phyloP scores from a whole-genome alignment of 1,140 invertebrate species.

The Eurosta solidaginis region DNA sequence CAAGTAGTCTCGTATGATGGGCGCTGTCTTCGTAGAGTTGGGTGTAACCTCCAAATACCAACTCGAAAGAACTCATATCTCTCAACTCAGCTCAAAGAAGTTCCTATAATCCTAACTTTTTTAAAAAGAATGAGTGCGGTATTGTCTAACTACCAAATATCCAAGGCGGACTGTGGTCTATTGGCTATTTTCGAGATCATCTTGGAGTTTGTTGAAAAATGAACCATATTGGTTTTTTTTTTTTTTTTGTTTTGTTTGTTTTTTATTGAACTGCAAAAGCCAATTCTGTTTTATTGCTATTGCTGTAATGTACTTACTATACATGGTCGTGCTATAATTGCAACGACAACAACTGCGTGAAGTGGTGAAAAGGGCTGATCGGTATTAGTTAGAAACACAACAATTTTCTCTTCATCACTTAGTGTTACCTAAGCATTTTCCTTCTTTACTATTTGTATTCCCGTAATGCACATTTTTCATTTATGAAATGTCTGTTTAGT shows the following conservation, averaged over 20 bases:
- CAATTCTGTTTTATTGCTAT: background rate
- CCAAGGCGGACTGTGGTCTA: too few species aligned
- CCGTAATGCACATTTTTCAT: background rate
- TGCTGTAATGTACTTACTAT: background rate
- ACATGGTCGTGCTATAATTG: conserved; percentile 22
- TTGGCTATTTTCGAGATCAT: conserved; percentile 2
- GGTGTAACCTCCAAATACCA: too few species aligned
- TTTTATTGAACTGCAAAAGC: background rate
- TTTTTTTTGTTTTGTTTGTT: background rate
- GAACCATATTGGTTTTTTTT: background rate
- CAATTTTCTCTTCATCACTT: too few species aligned
- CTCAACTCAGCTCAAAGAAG: too few species aligned
- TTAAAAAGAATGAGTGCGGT: too few species aligned
- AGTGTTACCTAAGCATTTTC: too few species aligned
- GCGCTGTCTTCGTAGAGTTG: too few species aligned
- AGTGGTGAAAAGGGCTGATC: background rate
- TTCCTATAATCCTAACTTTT: too few species aligned
- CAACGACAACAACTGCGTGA: background rate
- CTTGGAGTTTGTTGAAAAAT: conserved; percentile 1
- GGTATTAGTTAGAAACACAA: too few species aligned
- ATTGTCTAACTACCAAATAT: too few species aligned
- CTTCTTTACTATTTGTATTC: background rate
- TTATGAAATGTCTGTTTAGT: conserved; percentile 4
- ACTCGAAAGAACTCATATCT: too few species aligned
- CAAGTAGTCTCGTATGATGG: too few species aligned